Conservation (phyloP, 2,888 invertebrate genomes). For the Zootermopsis nevadensis region DNA sequence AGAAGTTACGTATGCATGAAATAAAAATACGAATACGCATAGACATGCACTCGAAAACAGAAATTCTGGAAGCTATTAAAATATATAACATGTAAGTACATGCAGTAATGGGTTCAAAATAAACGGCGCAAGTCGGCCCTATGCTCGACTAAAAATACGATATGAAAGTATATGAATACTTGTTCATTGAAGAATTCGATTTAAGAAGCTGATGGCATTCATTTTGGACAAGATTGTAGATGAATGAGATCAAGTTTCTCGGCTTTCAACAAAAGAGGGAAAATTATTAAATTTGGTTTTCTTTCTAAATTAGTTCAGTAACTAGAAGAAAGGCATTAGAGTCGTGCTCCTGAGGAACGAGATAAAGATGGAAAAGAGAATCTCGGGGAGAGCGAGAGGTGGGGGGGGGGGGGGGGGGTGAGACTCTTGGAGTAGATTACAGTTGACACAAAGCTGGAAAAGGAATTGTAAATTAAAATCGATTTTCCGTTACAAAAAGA, state of each 20-base stretch:
- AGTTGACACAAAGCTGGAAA: conserved; percentile 54
- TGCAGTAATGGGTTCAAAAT: not conserved
- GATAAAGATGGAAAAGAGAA: conserved; percentile 46
- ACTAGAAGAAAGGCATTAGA: conserved; percentile 50
- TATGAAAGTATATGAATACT: conserved; percentile 3
- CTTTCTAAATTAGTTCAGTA: conserved; percentile 50
- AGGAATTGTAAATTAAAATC: conserved; percentile 54
- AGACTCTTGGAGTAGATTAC: conserved; percentile 53
- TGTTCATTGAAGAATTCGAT: not conserved
- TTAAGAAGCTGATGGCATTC: conserved; percentile 38
- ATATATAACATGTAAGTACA: not conserved
- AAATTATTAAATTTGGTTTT: conserved; percentile 52
- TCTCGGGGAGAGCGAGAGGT: conserved; percentile 46
- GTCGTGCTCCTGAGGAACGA: conserved; percentile 46
- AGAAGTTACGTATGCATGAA: not conserved
- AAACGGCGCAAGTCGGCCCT: not conserved
- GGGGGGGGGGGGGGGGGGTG: conserved; percentile 40
- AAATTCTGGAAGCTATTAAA: not conserved
- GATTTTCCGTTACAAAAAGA: conserved; percentile 54
- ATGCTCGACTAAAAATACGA: not conserved
- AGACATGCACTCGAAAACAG: not conserved
- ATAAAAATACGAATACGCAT: not conserved
- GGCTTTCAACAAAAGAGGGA: conserved; percentile 48
- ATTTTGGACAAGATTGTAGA: conserved; percentile 39
- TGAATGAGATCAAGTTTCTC: conserved; percentile 47